These are phyloP conservation scores for Aptenodytes forsteri DNA, from an alignment of 2,113 vertebrate species.

Conservation along the genomic window DNA sequence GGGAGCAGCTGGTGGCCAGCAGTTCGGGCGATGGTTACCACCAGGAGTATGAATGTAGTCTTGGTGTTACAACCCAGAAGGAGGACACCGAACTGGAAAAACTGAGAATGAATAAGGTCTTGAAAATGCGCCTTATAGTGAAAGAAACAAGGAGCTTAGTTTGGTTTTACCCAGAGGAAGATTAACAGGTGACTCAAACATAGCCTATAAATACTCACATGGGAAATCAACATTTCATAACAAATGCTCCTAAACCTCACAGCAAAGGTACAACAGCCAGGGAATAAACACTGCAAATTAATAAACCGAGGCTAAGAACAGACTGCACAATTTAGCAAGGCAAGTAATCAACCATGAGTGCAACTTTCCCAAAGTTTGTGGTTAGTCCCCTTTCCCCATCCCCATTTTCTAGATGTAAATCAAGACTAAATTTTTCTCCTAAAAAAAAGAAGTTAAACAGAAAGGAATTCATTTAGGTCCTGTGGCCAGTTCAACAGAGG, in stretches of 20 bases:
- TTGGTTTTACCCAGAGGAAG: conserved; percentile 1
- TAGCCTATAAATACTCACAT: neutral
- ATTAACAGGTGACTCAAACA: conserved; percentile 28
- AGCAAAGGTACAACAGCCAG: neutral
- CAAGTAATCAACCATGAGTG: neutral
- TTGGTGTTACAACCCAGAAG: neutral
- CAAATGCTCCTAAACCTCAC: neutral
- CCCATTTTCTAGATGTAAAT: neutral
- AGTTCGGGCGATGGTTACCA: neutral
- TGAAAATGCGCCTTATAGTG: neutral
- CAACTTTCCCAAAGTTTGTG: neutral
- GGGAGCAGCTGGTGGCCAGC: neutral
- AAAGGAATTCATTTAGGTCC: neutral
- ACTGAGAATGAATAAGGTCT: neutral
- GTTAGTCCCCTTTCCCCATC: neutral
- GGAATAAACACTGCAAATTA: neutral
- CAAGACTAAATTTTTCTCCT: neutral
- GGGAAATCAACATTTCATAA: conserved; percentile 24
- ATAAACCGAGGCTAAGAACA: neutral
- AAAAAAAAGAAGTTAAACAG: neutral
- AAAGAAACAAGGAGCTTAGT: neutral
- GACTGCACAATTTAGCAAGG: neutral
- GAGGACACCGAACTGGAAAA: neutral
- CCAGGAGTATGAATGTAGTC: neutral
- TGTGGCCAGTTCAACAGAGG: neutral